These are phyloP conservation scores for Philaethria dido DNA, from an alignment of 2,888 invertebrate species.

Conservation along the genomic window DNA sequence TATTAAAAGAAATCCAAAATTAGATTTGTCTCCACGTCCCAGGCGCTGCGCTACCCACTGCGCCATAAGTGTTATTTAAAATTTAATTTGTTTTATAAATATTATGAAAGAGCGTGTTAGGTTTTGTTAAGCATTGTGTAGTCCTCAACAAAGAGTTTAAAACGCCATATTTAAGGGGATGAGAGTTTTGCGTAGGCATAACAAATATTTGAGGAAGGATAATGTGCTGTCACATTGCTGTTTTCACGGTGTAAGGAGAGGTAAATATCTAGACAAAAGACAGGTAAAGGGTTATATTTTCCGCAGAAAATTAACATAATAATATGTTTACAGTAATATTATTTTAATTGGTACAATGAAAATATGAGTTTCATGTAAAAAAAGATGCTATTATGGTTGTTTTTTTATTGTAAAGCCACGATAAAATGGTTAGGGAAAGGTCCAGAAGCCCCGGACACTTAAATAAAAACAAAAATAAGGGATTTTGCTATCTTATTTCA, in stretches of 20 bases:
- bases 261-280: slow-evolving; percentile 28
- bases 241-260: slow-evolving; percentile 26
- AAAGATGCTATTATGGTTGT: background rate
- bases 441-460: too few species aligned
- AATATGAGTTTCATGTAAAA: background rate
- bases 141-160: slow-evolving; percentile 30
- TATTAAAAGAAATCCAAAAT: too few species aligned
- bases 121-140: slow-evolving; percentile 18
- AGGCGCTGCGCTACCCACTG: too few species aligned
- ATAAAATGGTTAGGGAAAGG: too few species aligned
- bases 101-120: slow-evolving; percentile 7
- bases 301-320: slow-evolving; percentile 24
- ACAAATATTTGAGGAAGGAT: slow-evolving; percentile 38
- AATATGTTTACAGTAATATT: slow-evolving; percentile 1
- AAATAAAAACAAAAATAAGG: too few species aligned
- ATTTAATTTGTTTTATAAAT: background rate
- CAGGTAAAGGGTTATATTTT: slow-evolving; percentile 26
- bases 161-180: slow-evolving; percentile 16
- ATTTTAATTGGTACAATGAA: slow-evolving; percentile 1
- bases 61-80: background rate
- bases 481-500: too few species aligned
- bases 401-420: background rate
- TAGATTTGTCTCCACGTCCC: too few species aligned
- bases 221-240: slow-evolving; percentile 36
- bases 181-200: slow-evolving; percentile 22